Evolutionary conservation across 2,888 invertebrate genomes (phyloP).

Genomic region (Isoperla grammatica): DNA sequence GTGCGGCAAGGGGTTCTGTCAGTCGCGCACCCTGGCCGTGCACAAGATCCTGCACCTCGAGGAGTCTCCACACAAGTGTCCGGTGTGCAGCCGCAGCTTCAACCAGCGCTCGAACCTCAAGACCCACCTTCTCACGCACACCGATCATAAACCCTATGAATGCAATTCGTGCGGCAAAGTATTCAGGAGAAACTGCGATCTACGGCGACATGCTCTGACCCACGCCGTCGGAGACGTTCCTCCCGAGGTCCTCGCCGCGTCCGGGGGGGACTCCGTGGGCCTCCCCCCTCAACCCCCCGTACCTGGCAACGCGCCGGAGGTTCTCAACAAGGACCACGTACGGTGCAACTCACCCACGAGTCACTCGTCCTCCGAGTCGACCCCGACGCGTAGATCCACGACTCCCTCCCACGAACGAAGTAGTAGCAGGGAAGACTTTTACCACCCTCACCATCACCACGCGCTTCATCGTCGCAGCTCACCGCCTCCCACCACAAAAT

Average conservation of each 20-base stretch:
- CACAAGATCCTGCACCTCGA: constrained; percentile 93
- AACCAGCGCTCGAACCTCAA: constrained; percentile 87
- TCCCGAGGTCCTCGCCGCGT: constrained; percentile 55
- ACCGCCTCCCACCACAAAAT: constrained; percentile 31
- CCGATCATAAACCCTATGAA: constrained; percentile 87
- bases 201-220: constrained; percentile 81
- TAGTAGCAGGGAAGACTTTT: constrained; percentile 17
- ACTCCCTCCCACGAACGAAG: constrained; percentile 47
- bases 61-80: constrained; percentile 88
- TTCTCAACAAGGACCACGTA: constrained; percentile 40
- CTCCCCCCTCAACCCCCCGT: constrained; percentile 21
- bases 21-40: constrained; percentile 88
- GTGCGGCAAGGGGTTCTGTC: constrained; percentile 97
- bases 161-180: constrained; percentile 85
- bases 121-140: constrained; percentile 83
- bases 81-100: constrained; percentile 81
- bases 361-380: constrained; percentile 39
- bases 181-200: constrained; percentile 85
- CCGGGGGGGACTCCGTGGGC: constrained; percentile 25
- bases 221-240: constrained; percentile 87
- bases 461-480: constrained; percentile 19
- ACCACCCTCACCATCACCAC: constrained; percentile 21
- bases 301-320: constrained; percentile 51
- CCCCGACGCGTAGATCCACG: constrained; percentile 60
- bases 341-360: constrained; percentile 20